A percentile compares a stretch with the other conserved stretches of the same genome.
These are phyloP conservation scores for Platyscapa corneri DNA, from an alignment of 1,140 invertebrate genomes.

Conservation along the genomic window DNA sequence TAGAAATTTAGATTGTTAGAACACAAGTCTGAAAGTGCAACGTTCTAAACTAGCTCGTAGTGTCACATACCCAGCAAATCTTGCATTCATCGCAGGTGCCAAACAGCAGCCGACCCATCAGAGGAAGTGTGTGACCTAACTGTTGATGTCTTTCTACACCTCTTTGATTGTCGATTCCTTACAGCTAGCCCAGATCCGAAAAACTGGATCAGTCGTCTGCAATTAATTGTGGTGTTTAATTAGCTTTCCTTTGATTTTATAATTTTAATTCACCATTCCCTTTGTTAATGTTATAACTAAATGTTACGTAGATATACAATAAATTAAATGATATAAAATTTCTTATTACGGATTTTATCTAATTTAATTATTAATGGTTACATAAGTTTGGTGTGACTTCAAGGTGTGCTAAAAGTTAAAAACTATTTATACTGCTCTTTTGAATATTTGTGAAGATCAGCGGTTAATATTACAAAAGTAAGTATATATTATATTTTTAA, in stretches of 20 bases:
- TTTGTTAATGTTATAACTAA: background rate
- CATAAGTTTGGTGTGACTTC: constrained; percentile 17
- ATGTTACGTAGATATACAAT: background rate
- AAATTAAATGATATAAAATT: background rate
- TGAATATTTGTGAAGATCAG: background rate
- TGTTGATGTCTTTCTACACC: background rate
- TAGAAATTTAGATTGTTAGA: background rate
- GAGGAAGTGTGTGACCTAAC: constrained; percentile 22
- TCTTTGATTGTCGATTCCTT: background rate
- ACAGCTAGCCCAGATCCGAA: background rate
- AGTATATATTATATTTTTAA: constrained; percentile 16
- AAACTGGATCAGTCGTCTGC: constrained; percentile 28
- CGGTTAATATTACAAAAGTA: background rate
- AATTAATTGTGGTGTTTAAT: constrained; percentile 28
- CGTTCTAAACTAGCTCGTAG: background rate
- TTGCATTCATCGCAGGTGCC: constrained; percentile 30
- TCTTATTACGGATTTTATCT: background rate
- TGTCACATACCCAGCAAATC: constrained; percentile 14
- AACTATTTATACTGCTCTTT: background rate
- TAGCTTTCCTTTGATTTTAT: background rate
- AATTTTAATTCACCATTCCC: background rate
- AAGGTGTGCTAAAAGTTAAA: background rate
- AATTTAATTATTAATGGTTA: constrained; percentile 24
- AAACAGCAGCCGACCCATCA: background rate
- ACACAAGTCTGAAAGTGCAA: background rate